Conservation (phyloP, 2,888 invertebrate genomes). For the Pomacea canaliculata region DNA sequence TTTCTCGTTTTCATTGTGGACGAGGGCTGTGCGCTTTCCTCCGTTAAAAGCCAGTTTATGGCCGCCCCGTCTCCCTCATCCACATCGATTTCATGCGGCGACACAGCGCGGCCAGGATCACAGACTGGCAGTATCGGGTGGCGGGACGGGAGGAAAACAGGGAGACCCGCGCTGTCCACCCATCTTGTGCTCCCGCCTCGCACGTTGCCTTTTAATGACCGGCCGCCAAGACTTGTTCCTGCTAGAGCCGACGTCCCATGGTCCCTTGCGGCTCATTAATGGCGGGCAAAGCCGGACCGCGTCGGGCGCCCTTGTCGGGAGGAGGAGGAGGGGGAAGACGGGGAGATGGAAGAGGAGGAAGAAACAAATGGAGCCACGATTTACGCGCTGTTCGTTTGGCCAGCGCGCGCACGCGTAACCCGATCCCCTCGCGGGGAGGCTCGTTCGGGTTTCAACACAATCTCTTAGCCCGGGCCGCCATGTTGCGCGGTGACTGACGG, state of each 20-base stretch:
- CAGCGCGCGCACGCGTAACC: not conserved
- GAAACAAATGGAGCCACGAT: slow-evolving; percentile 14
- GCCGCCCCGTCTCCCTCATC: too few species aligned
- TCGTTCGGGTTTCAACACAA: slow-evolving; percentile 4
- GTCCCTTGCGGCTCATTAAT: slow-evolving; percentile 18
- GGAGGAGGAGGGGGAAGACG: too few species aligned
- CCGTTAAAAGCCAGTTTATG: too few species aligned
- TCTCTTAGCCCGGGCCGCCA: slow-evolving; percentile 10
- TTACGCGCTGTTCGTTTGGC: slow-evolving; percentile 26
- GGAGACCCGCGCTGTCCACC: not conserved
- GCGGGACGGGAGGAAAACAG: too few species aligned
- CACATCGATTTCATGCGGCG: too few species aligned
- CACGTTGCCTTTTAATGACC: not conserved
- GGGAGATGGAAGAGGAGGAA: too few species aligned
- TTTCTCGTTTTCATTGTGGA: too few species aligned
- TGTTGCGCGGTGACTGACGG: not conserved
- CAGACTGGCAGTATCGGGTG: too few species aligned
- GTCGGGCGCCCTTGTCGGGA: not conserved
- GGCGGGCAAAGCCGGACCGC: slow-evolving; percentile 7
- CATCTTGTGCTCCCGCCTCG: not conserved
- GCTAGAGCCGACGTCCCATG: not conserved
- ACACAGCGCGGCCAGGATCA: too few species aligned
- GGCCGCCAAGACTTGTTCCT: not conserved
- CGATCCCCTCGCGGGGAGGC: slow-evolving; percentile 5
- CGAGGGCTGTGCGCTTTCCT: too few species aligned